A percentile compares a stretch with the other conserved stretches of the same genome.
Conservation (phyloP, 2,888 invertebrate species). For the Thera obeliscata region DNA sequence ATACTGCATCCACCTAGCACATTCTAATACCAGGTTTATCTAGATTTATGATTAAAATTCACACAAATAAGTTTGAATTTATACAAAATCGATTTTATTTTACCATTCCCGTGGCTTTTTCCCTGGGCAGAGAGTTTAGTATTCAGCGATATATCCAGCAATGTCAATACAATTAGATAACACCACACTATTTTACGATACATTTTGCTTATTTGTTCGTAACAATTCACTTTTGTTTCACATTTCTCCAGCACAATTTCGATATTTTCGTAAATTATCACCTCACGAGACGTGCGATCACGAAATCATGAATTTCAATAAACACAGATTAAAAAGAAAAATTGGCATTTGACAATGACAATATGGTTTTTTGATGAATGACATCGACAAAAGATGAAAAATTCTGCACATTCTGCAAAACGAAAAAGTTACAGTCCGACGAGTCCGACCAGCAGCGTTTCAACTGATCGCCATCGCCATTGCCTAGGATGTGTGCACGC, state of each 20-base stretch:
- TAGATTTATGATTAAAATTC: neutral
- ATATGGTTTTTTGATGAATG: too few species aligned
- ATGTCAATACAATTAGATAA: constrained; percentile 87
- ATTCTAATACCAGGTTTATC: constrained; percentile 1
- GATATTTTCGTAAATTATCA: constrained; percentile 53
- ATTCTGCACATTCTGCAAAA: too few species aligned
- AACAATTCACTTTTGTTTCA: constrained; percentile 64
- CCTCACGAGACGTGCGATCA: constrained; percentile 59
- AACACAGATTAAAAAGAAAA: too few species aligned
- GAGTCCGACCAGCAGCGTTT: too few species aligned
- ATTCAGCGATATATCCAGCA: constrained; percentile 87
- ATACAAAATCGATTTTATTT: constrained; percentile 80
- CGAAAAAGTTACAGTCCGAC: too few species aligned
- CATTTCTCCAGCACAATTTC: constrained; percentile 66
- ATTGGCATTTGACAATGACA: too few species aligned
- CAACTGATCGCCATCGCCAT: too few species aligned
- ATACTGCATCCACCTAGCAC: constrained; percentile 19
- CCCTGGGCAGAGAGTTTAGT: constrained; percentile 89
- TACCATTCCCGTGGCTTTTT: constrained; percentile 91
- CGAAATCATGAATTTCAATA: constrained; percentile 42
- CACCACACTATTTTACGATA: constrained; percentile 85
- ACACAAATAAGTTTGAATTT: neutral
- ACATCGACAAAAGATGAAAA: too few species aligned
- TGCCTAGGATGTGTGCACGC: too few species aligned
- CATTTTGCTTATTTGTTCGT: constrained; percentile 71